Evolutionary conservation across 1,140 invertebrate genomes (phyloP), one percentile per base, ranked within the genome.

Genomic region (Drosophila simulans): DNA sequence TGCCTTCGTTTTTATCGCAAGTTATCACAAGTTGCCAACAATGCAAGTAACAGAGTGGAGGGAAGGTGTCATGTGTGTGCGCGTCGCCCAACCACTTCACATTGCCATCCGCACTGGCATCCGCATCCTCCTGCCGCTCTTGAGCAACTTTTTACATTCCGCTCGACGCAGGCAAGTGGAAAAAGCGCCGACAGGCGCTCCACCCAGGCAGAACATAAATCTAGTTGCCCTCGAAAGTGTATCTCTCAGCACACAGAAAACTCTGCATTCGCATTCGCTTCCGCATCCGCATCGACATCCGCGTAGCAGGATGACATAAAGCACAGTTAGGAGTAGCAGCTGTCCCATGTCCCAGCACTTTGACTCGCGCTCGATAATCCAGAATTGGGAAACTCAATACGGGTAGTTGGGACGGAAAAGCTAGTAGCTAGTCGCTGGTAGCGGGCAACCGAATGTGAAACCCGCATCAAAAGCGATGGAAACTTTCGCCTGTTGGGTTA

Each of bases 1-100:
- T 91, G 84, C 83, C 77, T 81, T 88, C 71, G 80, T 84, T 86
- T 86, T 82, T 69, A 82, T 88, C 77, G 74, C 58, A 78, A 86
- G 69, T 86, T 89, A 77, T 89, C 84, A 73, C 77, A 60, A 89
- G 75, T 83, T 88, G 52, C 42, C 70, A 63, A 65, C 55, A 78
- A 65, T 60, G 58, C 49, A 62, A 49, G 40, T n/a, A 46, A 74
- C 43, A 15, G 71, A 68, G 71, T 68, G 73, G 43, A 53, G 48
- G 11, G n/a, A 7, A 17, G 15, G 40, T 8, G 8, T 42, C 40
- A 42, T n/a, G 15, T 17, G 40, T 42, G 42, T 5, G 42, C 8
- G 17, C 3, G 40, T 11, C 17, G 42, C 42, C 42, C 42, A 45
- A 45, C 17, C 42, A 45, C 42, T 20, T 45, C 17, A 7, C n/a